A percentile compares a stretch with the other conserved stretches of the same genome.
Conservation (phyloP, 2,797 vertebrate species). For the Chlorospingus flavigularis region DNA sequence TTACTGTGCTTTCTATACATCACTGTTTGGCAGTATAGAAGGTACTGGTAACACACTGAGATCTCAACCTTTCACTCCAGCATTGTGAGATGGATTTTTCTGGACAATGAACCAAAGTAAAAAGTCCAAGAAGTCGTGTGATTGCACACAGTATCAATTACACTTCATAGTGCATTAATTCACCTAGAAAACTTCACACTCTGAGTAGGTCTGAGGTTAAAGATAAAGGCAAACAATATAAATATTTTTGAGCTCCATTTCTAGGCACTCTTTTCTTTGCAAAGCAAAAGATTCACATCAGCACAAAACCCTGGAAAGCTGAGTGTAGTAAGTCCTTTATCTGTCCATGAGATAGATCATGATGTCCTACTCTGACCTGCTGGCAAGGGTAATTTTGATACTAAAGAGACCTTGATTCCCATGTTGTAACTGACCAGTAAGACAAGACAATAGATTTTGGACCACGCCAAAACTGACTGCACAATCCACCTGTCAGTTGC, state of each 20-base stretch:
- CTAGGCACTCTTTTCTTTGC: background rate
- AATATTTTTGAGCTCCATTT: background rate
- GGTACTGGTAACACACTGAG: background rate
- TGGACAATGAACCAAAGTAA: background rate
- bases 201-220: background rate
- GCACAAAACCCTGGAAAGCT: background rate
- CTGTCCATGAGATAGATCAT: background rate
- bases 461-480: background rate
- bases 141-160: background rate
- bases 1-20: background rate
- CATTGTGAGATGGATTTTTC: background rate
- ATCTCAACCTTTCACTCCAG: background rate
- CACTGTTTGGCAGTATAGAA: background rate
- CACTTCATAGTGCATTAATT: background rate
- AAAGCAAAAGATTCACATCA: background rate
- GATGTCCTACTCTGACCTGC: background rate
- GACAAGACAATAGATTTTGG: background rate
- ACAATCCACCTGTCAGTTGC: background rate
- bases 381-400: background rate
- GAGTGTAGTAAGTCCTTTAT: background rate
- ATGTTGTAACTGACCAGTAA: background rate
- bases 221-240: background rate
- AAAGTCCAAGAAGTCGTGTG: background rate
- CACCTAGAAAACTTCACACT: background rate
- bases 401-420: background rate